These are phyloP conservation scores for Aplocera efformata DNA, from an alignment of 2,888 invertebrate genomes.

Conservation along the genomic window DNA sequence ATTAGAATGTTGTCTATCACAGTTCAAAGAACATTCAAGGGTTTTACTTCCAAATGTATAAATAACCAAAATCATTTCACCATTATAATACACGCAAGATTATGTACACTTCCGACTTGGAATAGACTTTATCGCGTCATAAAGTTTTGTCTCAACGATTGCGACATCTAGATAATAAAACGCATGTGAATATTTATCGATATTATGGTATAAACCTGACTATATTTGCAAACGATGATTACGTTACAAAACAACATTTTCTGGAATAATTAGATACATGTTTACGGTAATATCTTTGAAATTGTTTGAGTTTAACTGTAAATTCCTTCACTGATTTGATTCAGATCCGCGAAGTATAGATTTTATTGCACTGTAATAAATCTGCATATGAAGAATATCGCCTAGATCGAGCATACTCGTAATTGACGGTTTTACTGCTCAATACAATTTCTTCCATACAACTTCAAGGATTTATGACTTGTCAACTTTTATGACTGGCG, in stretches of 20 bases:
- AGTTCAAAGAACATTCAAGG: not conserved
- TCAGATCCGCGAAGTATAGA: too few relatives aligned
- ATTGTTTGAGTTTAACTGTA: too few relatives aligned
- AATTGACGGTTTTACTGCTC: too few relatives aligned
- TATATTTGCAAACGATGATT: conserved; percentile 1
- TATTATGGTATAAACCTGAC: conserved; percentile 1
- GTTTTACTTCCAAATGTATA: not conserved
- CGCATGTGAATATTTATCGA: not conserved
- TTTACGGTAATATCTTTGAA: too few relatives aligned
- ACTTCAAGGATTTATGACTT: too few relatives aligned
- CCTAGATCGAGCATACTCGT: too few relatives aligned
- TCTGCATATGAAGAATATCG: too few relatives aligned
- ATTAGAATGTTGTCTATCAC: not conserved
- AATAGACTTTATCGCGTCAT: not conserved
- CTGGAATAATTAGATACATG: not conserved
- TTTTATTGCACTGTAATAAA: too few relatives aligned
- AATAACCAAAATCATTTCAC: not conserved
- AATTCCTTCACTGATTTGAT: too few relatives aligned
- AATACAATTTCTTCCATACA: too few relatives aligned
- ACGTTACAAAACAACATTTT: not conserved
- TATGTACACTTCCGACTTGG: conserved; percentile 1
- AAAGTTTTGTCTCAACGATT: conserved; percentile 5
- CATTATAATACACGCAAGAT: not conserved
- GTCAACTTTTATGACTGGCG: too few relatives aligned
- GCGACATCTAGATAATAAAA: not conserved